These are phyloP conservation scores for Oreochromis tanganicae DNA, from an alignment of 2,113 vertebrate genomes.

Conservation along the genomic window DNA sequence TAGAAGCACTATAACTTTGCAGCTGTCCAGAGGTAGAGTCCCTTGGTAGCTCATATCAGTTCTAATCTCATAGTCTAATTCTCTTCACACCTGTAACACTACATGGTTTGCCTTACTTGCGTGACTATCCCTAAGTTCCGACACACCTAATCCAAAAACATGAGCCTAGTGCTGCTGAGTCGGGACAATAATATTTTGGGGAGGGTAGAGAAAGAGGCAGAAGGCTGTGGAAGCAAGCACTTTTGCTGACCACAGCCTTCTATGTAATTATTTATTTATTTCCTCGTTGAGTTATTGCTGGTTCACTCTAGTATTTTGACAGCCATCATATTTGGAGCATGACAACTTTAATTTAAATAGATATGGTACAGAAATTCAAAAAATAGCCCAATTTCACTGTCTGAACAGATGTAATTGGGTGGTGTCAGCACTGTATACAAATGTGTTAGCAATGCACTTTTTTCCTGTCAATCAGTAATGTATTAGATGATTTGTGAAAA, in stretches of 20 bases:
- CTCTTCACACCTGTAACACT: conserved; percentile 5
- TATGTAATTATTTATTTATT: conserved; percentile 61
- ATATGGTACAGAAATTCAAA: conserved; percentile 27
- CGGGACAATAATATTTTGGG: not conserved
- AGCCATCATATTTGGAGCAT: conserved; percentile 56
- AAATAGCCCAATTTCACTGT: conserved; percentile 23
- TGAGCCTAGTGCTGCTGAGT: conserved; percentile 33
- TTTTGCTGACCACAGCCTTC: conserved; percentile 56
- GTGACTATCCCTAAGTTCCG: not conserved
- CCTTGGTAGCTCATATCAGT: not conserved
- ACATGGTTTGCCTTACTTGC: not conserved
- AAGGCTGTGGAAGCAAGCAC: not conserved
- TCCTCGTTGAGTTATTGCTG: conserved; percentile 40
- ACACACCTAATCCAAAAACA: conserved; percentile 26
- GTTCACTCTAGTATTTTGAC: conserved; percentile 51
- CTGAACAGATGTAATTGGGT: conserved; percentile 46
- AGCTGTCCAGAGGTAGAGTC: not conserved
- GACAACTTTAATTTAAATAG: conserved; percentile 65
- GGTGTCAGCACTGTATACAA: conserved; percentile 52
- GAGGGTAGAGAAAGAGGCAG: not conserved
- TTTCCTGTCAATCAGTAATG: conserved; percentile 12
- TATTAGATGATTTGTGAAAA: not conserved
- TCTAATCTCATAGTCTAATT: not conserved
- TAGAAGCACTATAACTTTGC: not conserved
- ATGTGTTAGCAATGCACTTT: conserved; percentile 47